Conservation (phyloP, 2,113 vertebrate species). For the Poeciliopsis prolifica region DNA sequence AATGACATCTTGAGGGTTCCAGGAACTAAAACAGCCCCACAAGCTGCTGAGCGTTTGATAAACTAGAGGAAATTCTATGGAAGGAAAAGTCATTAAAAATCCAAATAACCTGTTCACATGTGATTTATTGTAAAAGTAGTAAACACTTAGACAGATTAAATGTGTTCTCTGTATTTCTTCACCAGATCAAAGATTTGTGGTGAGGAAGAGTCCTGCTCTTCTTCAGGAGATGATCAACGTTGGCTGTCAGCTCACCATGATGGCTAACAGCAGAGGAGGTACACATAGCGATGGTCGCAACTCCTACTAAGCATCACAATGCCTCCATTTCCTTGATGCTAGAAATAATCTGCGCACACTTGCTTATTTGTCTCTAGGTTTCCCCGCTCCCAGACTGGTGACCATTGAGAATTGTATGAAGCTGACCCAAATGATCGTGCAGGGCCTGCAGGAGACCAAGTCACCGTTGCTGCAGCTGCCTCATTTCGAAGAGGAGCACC, state of each 20-base stretch:
- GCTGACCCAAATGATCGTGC: constrained; percentile 96
- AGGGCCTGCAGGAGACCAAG: constrained; percentile 95
- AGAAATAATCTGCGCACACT: background rate
- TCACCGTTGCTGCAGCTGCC: constrained; percentile 95
- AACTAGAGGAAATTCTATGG: background rate
- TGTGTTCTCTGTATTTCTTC: constrained; percentile 32
- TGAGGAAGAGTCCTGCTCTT: constrained; percentile 93
- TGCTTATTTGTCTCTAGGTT: constrained; percentile 68
- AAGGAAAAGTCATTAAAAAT: background rate
- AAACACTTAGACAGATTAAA: background rate
- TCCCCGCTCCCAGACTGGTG: constrained; percentile 92
- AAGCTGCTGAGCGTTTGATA: background rate
- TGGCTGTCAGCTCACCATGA: constrained; percentile 96
- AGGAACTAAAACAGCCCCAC: background rate
- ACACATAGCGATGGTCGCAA: constrained; percentile 4
- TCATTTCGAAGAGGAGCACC: constrained; percentile 96
- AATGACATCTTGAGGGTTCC: background rate
- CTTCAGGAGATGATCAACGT: constrained; percentile 99
- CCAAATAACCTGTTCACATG: background rate
- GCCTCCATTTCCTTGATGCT: background rate
- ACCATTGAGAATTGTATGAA: constrained; percentile 99
- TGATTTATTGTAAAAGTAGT: background rate
- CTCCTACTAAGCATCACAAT: background rate
- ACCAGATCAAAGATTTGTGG: constrained; percentile 95
- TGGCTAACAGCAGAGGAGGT: constrained; percentile 98